These are phyloP conservation scores for Hippocampus kuda DNA, from an alignment of 2,797 vertebrate genomes.

Conservation along the genomic window DNA sequence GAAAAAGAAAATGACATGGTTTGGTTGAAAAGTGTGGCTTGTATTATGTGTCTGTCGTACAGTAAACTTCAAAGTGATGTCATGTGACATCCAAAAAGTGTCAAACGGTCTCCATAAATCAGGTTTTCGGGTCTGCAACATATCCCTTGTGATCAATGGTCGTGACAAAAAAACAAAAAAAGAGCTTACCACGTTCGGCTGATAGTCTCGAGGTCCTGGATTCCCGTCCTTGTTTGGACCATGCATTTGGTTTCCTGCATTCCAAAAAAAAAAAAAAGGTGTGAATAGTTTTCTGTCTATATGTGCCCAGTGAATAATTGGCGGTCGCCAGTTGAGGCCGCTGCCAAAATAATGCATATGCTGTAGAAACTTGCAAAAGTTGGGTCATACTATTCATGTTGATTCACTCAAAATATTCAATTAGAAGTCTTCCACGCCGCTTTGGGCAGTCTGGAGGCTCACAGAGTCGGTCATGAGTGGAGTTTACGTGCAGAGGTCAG, in stretches of 20 bases:
- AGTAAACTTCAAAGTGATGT: too few relatives aligned
- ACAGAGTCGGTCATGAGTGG: slow-evolving; percentile 8
- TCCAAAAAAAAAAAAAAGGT: not conserved
- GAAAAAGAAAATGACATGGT: too few relatives aligned
- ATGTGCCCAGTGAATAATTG: too few relatives aligned
- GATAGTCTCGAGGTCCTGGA: not conserved
- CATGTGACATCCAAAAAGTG: too few relatives aligned
- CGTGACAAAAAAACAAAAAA: not conserved
- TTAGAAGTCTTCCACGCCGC: slow-evolving; percentile 13
- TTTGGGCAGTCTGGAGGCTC: slow-evolving; percentile 22
- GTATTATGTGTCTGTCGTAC: too few relatives aligned
- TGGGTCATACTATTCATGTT: slow-evolving; percentile 8
- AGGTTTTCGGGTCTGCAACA: not conserved
- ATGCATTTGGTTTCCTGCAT: not conserved
- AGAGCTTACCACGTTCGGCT: not conserved
- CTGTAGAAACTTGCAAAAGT: slow-evolving; percentile 4
- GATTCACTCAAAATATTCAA: not conserved
- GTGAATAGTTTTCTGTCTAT: not conserved
- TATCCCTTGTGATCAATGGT: not conserved
- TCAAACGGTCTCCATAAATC: too few relatives aligned
- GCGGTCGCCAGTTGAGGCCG: not conserved
- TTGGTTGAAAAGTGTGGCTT: too few relatives aligned
- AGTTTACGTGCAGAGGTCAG: slow-evolving; percentile 18
- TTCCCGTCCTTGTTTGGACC: not conserved
- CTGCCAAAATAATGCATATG: not conserved